phyloP scores from a whole-genome alignment of 1,140 invertebrate species.

The Tetraneura akinire region DNA sequence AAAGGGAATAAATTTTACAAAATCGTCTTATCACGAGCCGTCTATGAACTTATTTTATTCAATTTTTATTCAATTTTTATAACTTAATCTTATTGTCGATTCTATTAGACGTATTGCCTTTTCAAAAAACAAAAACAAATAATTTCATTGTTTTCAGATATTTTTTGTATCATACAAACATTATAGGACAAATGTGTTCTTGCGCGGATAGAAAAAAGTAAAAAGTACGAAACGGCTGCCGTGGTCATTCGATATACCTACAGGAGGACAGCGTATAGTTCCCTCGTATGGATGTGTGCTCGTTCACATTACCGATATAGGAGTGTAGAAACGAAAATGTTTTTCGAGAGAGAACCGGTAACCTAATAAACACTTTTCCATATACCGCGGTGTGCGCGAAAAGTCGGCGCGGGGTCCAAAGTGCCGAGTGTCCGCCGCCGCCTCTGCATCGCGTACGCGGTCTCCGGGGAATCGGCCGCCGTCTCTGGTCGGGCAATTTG shows the following conservation, averaged over 20 bases:
- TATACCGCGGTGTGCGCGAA: neutral
- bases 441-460: neutral
- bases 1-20: no score
- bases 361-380: constrained; percentile 50
- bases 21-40: no score
- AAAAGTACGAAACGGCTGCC: neutral
- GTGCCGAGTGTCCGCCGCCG: constrained; percentile 44
- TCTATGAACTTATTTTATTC: no score
- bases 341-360: constrained; percentile 42
- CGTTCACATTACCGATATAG: neutral
- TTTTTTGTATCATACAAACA: no score
- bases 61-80: no score
- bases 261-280: neutral
- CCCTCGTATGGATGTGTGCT: no score
- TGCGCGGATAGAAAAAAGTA: neutral
- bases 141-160: no score
- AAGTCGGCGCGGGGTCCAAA: constrained; percentile 29
- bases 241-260: constrained; percentile 10
- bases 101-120: no score
- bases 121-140: no score
- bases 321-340: constrained; percentile 38
- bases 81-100: no score
- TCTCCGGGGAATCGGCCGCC: constrained; percentile 29
- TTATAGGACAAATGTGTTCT: no score
- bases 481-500: constrained; percentile 39